Evolutionary conservation across 2,888 invertebrate species (phyloP).

Genomic region (Caradrina clavipalpis): DNA sequence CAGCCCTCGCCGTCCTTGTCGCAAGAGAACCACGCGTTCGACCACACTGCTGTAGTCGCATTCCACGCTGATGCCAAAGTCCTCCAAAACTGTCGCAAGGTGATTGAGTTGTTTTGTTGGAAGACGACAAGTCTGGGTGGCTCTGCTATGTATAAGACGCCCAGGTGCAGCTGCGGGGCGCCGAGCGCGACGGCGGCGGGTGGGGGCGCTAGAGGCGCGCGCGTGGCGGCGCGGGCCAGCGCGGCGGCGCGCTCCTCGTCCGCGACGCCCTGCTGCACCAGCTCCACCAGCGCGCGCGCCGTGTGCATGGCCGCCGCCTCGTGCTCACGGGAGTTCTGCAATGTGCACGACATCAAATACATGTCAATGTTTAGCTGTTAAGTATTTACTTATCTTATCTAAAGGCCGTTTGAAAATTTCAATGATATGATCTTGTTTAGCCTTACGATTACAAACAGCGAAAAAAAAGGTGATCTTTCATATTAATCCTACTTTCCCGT

Average conservation of each 20-base stretch:
- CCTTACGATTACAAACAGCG: not conserved
- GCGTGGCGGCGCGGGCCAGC: constrained; percentile 85
- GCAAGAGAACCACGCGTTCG: constrained; percentile 88
- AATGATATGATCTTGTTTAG: not conserved
- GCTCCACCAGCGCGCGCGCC: constrained; percentile 85
- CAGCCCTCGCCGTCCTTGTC: constrained; percentile 79
- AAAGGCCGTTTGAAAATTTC: not conserved
- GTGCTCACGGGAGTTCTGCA: constrained; percentile 84
- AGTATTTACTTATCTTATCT: not conserved
- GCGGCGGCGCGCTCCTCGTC: constrained; percentile 83
- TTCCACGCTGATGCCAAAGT: constrained; percentile 89
- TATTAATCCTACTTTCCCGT: not conserved
- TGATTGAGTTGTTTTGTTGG: constrained; percentile 87
- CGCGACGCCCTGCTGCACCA: constrained; percentile 84
- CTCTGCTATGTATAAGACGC: constrained; percentile 85
- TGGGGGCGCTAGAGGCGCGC: constrained; percentile 81
- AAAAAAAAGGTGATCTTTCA: not conserved
- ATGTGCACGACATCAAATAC: not conserved
- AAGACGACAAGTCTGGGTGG: constrained; percentile 83
- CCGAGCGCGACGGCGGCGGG: constrained; percentile 88
- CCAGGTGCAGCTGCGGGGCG: constrained; percentile 88
- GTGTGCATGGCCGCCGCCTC: constrained; percentile 86
- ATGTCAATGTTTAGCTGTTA: not conserved
- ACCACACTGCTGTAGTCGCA: constrained; percentile 85
- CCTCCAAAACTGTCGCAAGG: constrained; percentile 90